Conservation (phyloP, 1,140 invertebrate genomes). For the Drosophila novamexicana region DNA sequence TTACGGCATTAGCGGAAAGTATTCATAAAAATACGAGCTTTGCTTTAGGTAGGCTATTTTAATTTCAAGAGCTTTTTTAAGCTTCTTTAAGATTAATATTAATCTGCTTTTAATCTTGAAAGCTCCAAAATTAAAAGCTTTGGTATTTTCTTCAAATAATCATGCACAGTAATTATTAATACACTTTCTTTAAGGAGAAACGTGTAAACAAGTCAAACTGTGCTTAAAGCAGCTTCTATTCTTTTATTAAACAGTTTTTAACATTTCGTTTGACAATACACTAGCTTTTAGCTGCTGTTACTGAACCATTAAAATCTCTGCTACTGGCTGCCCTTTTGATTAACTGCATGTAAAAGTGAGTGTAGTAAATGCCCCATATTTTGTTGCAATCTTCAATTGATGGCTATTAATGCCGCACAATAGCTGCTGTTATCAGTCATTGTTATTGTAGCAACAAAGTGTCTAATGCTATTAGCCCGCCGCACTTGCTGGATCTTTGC, state of each 20-base stretch:
- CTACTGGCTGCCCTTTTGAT: neutral
- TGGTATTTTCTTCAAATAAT: no score
- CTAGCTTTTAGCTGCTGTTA: neutral
- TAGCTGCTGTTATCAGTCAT: constrained; percentile 48
- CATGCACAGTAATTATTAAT: no score
- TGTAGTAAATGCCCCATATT: constrained; percentile 46
- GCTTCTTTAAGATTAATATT: neutral
- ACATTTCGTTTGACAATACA: neutral
- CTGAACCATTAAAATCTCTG: neutral
- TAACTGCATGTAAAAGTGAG: neutral
- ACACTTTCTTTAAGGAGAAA: no score
- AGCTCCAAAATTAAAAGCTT: no score
- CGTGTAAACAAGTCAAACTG: no score
- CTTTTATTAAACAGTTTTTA: neutral
- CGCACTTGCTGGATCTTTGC: constrained; percentile 25
- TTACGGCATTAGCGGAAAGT: no score
- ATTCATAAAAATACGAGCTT: no score
- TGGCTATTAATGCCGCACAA: constrained; percentile 53
- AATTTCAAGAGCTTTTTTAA: neutral
- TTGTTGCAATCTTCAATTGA: constrained; percentile 70
- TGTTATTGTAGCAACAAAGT: constrained; percentile 45
- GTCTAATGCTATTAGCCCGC: constrained; percentile 41
- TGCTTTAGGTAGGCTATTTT: no score
- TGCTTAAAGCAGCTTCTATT: no score
- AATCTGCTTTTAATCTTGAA: no score